Percentiles rank a stretch among this genome's conserved stretches.
phyloP scores from a whole-genome alignment of 2,113 vertebrate genomes.

The Phyllostomus discolor region DNA sequence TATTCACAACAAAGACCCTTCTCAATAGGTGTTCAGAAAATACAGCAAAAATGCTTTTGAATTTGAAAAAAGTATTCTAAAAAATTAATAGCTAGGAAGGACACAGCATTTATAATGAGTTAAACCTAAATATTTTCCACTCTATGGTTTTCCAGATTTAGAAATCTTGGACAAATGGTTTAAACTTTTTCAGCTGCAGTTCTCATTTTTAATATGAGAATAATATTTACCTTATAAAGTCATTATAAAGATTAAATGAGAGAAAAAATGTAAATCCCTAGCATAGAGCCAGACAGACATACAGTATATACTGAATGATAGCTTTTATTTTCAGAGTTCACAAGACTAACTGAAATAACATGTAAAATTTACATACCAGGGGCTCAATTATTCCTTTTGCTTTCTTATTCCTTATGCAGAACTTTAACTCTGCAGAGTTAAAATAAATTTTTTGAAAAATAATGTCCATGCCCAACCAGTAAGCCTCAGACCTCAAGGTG shows the following conservation, averaged over 20 bases:
- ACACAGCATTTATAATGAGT: neutral
- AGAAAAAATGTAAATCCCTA: neutral
- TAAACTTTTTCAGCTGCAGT: neutral
- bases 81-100: neutral
- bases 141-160: neutral
- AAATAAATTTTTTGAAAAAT: neutral
- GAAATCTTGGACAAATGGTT: neutral
- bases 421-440: slow-evolving; percentile 21
- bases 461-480: neutral
- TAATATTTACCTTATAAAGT: neutral
- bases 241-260: neutral
- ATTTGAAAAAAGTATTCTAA: neutral
- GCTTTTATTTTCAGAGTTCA: neutral
- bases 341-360: neutral
- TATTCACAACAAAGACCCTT: neutral
- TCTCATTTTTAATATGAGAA: neutral
- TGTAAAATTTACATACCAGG: neutral
- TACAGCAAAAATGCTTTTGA: neutral
- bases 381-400: neutral
- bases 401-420: neutral
- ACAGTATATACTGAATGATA: neutral
- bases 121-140: neutral
- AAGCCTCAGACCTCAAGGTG: neutral
- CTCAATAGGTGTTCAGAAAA: neutral
- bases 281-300: neutral